A percentile compares a stretch with the other conserved stretches of the same genome.
Evolutionary conservation across 2,113 vertebrate species (phyloP).

Genomic region (Spizaetus ornatus): DNA sequence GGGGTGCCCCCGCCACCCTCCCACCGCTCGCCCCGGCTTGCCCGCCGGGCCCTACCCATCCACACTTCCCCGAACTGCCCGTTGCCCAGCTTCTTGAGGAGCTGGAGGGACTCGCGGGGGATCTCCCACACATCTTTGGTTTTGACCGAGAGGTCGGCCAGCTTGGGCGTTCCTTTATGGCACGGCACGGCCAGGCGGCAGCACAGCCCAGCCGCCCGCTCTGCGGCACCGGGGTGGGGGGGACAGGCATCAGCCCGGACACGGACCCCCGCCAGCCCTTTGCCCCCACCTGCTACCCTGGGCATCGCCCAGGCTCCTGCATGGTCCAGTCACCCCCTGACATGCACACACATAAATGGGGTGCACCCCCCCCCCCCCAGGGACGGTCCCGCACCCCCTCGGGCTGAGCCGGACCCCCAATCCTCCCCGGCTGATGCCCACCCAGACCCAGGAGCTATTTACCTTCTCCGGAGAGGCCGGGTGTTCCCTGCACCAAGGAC

Average conservation of each 20-base stretch:
- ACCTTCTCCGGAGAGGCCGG: not conserved
- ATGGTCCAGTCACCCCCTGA: not conserved
- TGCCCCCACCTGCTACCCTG: accelerated
- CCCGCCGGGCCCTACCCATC: conserved; percentile 80
- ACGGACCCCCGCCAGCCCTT: not conserved
- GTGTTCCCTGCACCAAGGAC: not conserved
- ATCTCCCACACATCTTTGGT: conserved; percentile 96
- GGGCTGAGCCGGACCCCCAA: accelerated
- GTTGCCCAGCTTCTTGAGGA: conserved; percentile 90
- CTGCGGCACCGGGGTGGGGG: conserved; percentile 43
- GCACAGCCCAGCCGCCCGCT: conserved; percentile 87
- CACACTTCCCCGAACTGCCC: conserved; percentile 95
- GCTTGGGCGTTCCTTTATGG: conserved; percentile 86
- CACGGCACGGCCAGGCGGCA: conserved; percentile 88
- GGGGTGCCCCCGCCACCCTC: not conserved
- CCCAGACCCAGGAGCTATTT: not conserved
- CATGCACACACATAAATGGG: too few relatives aligned
- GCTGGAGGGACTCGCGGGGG: conserved; percentile 88
- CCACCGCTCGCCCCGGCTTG: not conserved
- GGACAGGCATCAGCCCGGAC: not conserved
- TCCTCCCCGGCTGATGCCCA: not conserved
- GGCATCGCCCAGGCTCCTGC: not conserved
- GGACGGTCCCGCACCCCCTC: accelerated
- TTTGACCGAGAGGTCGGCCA: conserved; percentile 93
- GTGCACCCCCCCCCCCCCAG: too few relatives aligned